phyloP scores from a whole-genome alignment of 2,888 invertebrate species.

The Ecdyonurus torrentis region DNA sequence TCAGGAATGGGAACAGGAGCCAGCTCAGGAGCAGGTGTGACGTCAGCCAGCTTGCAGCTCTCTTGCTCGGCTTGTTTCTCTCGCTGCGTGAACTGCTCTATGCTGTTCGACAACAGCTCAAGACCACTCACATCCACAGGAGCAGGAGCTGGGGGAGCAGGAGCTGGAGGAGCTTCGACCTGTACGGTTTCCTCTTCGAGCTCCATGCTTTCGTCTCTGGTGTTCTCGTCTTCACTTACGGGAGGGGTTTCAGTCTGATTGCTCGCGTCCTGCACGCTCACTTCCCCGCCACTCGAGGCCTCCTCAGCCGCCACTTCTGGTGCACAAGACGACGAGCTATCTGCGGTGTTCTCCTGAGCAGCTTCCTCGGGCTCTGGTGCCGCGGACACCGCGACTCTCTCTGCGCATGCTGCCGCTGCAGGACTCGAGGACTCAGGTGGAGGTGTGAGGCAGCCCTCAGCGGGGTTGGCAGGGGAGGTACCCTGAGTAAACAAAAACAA shows the following conservation, averaged over 20 bases:
- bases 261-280: slow-evolving; percentile 66
- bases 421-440: slow-evolving; percentile 36
- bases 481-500: slow-evolving; percentile 18
- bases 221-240: slow-evolving; percentile 43
- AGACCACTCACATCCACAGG: slow-evolving; percentile 56
- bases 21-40: not conserved
- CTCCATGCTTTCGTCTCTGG: slow-evolving; percentile 7
- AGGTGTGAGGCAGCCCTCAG: slow-evolving; percentile 40
- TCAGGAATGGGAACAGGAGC: no score
- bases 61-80: not conserved
- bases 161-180: not conserved
- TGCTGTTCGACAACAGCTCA: slow-evolving; percentile 68
- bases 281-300: slow-evolving; percentile 19
- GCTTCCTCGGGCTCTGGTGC: not conserved
- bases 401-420: slow-evolving; percentile 25
- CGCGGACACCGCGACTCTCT: slow-evolving; percentile 15
- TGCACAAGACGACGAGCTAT: not conserved
- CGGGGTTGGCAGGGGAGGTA: slow-evolving; percentile 29
- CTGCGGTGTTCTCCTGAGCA: not conserved
- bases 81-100: slow-evolving; percentile 48
- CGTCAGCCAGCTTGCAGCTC: not conserved
- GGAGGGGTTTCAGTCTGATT: slow-evolving; percentile 65
- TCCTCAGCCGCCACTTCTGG: not conserved
- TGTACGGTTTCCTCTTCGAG: not conserved
- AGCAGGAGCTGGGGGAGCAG: not conserved